Conservation (phyloP, 2,888 invertebrate species). For the Drepana falcataria region DNA sequence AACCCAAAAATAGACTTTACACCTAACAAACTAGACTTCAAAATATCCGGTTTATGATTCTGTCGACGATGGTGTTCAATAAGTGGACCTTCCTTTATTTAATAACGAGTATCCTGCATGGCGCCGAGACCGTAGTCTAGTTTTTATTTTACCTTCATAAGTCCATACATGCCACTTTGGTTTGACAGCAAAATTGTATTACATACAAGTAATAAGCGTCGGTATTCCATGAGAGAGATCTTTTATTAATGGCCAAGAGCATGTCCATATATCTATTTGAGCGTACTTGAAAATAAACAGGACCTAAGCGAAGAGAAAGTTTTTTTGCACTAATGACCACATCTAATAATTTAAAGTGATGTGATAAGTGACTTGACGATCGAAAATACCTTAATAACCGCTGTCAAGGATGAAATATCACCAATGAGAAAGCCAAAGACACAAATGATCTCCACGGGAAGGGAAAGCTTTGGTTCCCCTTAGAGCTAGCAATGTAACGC, state of each 20-base stretch:
- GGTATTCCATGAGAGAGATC: neutral
- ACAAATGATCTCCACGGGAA: too few species aligned
- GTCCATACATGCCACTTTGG: neutral
- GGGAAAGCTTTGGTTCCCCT: too few species aligned
- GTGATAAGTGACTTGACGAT: neutral
- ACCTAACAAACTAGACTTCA: too few species aligned
- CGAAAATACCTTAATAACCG: neutral
- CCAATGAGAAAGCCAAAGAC: neutral
- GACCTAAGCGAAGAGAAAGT: too few species aligned
- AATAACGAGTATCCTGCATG: neutral
- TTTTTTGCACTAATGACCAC: neutral
- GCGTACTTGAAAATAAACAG: too few species aligned
- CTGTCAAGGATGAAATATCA: neutral
- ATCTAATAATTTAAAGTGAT: neutral
- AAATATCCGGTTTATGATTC: too few species aligned
- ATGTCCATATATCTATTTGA: neutral
- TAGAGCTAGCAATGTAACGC: too few species aligned
- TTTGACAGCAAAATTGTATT: neutral
- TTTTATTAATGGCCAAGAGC: neutral
- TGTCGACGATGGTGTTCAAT: too few species aligned
- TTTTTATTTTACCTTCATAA: neutral
- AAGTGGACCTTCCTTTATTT: neutral
- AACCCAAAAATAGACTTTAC: too few species aligned
- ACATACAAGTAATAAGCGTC: neutral
- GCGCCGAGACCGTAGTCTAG: neutral